Conservation (phyloP, 2,797 vertebrate species). For the Rachycentron canadum region DNA sequence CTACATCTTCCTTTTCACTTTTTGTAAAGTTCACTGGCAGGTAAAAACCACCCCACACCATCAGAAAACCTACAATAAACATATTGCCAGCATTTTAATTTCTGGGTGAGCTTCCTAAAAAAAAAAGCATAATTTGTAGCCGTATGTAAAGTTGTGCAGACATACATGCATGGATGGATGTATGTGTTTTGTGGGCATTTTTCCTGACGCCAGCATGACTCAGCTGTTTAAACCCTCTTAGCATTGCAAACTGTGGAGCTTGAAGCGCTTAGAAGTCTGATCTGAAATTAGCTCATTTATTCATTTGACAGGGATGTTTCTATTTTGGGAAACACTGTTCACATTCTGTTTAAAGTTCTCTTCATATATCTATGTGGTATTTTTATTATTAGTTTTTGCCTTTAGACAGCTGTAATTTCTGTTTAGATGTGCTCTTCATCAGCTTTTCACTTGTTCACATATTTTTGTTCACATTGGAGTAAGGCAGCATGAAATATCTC, state of each 20-base stretch:
- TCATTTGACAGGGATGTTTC: constrained; percentile 33
- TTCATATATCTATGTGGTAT: not conserved
- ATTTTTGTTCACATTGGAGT: constrained; percentile 2
- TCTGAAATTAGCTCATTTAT: constrained; percentile 41
- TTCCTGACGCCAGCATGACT: constrained; percentile 31
- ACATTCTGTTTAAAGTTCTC: constrained; percentile 1
- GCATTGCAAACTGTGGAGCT: constrained; percentile 12
- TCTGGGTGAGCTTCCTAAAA: not conserved
- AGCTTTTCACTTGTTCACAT: not conserved
- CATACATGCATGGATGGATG: not conserved
- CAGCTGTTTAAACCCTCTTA: constrained; percentile 43
- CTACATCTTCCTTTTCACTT: not conserved
- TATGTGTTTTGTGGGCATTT: constrained; percentile 1
- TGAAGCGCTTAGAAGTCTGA: constrained; percentile 42
- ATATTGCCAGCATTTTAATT: not conserved
- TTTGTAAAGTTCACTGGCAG: not conserved
- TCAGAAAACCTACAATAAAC: not conserved
- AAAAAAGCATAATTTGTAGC: not conserved
- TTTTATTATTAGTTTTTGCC: not conserved
- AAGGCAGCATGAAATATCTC: constrained; percentile 5
- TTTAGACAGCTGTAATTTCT: not conserved
- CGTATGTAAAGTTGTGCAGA: not conserved
- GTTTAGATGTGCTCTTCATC: not conserved
- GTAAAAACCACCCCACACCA: not conserved
- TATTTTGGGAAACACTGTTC: constrained; percentile 35